phyloP scores from a whole-genome alignment of 2,113 vertebrate species.

The Trogon surrucura region DNA sequence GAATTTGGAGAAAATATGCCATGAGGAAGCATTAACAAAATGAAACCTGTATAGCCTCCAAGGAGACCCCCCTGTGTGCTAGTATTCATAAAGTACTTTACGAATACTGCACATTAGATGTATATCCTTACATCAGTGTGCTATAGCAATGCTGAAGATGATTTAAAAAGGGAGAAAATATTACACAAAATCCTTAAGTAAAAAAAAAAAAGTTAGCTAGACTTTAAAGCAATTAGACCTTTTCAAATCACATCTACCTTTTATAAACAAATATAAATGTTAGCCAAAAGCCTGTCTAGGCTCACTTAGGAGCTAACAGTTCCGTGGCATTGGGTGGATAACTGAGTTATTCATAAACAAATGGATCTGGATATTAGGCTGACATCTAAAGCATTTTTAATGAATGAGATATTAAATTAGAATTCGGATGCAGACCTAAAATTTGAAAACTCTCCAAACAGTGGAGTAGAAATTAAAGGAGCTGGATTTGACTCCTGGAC shows the following conservation, averaged over 20 bases:
- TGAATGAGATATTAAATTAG: constrained; percentile 24
- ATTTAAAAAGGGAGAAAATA: background rate
- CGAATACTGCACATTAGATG: background rate
- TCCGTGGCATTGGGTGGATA: background rate
- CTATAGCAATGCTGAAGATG: background rate
- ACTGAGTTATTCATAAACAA: constrained; percentile 13
- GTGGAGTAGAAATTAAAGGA: background rate
- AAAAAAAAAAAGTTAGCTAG: background rate
- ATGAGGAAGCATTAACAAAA: background rate
- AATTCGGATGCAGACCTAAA: background rate
- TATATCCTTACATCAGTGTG: background rate
- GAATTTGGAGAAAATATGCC: background rate
- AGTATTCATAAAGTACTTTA: background rate
- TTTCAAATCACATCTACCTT: background rate
- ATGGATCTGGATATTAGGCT: constrained; percentile 1
- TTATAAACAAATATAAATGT: background rate
- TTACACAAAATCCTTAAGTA: background rate
- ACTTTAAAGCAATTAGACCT: background rate
- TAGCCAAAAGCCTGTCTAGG: background rate
- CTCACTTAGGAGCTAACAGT: background rate
- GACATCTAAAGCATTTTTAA: constrained; percentile 14
- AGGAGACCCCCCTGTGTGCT: background rate
- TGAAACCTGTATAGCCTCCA: background rate
- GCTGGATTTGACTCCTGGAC: background rate
- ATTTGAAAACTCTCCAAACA: background rate